Conservation (phyloP, 2,113 vertebrate genomes). For the Hyperoodon ampullatus region DNA sequence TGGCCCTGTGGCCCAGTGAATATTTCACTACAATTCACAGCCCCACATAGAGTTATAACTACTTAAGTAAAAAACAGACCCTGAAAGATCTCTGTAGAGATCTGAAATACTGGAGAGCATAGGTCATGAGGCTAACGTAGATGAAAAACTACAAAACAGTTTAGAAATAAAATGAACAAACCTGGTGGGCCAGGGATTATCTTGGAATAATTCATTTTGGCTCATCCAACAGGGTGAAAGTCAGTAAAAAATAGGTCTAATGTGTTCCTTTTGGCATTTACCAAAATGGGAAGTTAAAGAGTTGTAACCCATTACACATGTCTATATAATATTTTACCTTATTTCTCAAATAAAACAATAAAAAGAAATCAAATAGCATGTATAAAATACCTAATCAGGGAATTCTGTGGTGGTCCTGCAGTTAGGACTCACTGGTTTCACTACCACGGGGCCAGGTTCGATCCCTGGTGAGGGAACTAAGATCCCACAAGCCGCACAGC, state of each 20-base stretch:
- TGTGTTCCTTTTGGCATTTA: not conserved
- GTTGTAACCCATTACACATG: not conserved
- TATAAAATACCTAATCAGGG: not conserved
- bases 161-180: constrained; percentile 4
- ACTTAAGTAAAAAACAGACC: not conserved
- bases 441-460: not conserved
- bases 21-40: not conserved
- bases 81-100: not conserved
- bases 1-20: not conserved
- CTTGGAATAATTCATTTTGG: not conserved
- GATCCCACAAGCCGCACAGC: not conserved
- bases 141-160: not conserved
- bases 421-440: not conserved
- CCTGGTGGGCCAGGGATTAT: not conserved
- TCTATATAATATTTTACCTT: not conserved
- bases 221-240: not conserved
- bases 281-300: not conserved
- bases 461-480: not conserved
- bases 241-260: not conserved
- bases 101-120: not conserved
- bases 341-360: constrained; percentile 40
- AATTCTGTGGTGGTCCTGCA: not conserved
- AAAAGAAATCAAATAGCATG: not conserved
- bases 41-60: not conserved
- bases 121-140: not conserved